A percentile compares a stretch with the other conserved stretches of the same genome.
Conservation (phyloP, 2,797 vertebrate genomes). For the Phrynocephalus forsythii region DNA sequence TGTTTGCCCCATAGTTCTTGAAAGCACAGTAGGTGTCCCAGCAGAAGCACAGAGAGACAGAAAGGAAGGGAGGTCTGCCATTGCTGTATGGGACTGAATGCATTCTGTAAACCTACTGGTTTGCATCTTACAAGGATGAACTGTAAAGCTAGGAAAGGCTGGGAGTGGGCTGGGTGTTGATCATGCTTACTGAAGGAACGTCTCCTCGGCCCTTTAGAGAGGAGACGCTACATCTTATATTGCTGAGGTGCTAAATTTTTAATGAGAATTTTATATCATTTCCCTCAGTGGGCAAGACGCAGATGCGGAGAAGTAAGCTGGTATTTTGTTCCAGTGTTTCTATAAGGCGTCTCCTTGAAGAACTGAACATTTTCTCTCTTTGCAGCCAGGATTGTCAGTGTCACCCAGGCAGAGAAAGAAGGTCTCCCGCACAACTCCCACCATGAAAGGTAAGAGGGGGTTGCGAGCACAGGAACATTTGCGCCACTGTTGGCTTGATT, state of each 20-base stretch:
- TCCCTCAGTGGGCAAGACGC: neutral
- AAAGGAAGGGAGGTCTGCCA: neutral
- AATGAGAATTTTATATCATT: neutral
- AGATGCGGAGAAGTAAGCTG: neutral
- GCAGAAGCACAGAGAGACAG: neutral
- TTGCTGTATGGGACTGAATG: neutral
- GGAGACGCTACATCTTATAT: neutral
- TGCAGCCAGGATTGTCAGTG: conserved; percentile 88
- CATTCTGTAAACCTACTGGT: neutral
- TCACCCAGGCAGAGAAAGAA: conserved; percentile 91
- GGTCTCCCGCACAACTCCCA: conserved; percentile 88
- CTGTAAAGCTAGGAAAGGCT: neutral
- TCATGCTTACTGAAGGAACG: neutral
- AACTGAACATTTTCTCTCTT: conserved; percentile 43
- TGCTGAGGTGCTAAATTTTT: neutral
- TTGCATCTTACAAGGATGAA: neutral
- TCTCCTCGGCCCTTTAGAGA: neutral
- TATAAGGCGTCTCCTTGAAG: neutral
- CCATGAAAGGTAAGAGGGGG: conserved; percentile 88
- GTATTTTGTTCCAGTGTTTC: neutral
- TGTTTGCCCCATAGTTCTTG: neutral
- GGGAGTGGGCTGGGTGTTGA: neutral
- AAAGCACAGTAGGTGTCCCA: neutral
- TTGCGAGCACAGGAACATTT: too few species aligned
- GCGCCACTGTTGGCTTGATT: too few species aligned